Conservation (phyloP, 1,140 invertebrate species). For the Babylonia areolata region DNA sequence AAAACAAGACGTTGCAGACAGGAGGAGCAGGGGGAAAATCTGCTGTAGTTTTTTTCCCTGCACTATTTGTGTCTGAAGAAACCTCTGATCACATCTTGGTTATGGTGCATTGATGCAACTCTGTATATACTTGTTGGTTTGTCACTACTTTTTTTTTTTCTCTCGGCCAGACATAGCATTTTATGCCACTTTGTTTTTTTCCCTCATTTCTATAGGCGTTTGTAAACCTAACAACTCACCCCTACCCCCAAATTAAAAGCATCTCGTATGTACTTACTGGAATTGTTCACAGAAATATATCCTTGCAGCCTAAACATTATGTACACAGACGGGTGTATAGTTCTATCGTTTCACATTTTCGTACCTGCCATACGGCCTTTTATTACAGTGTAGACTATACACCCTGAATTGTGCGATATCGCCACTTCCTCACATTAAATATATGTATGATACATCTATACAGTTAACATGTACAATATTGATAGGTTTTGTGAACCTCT, state of each 20-base stretch:
- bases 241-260: not conserved
- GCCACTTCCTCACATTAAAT: slow-evolving; percentile 9
- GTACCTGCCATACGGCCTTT: slow-evolving; percentile 10
- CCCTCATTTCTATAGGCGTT: not conserved
- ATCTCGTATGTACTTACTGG: slow-evolving; percentile 27
- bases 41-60: not conserved
- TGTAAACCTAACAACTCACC: not conserved
- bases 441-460: slow-evolving; percentile 15
- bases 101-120: not conserved
- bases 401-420: not conserved
- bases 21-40: not conserved
- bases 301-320: slow-evolving; percentile 15
- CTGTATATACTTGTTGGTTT: not conserved
- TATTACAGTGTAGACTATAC: slow-evolving; percentile 3
- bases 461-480: slow-evolving; percentile 2
- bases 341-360: not conserved
- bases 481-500: slow-evolving; percentile 28
- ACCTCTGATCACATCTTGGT: not conserved
- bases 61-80: not conserved
- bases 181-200: not conserved
- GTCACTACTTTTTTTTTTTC: not conserved
- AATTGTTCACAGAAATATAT: slow-evolving; percentile 1
- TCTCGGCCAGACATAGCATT: slow-evolving; percentile 8
- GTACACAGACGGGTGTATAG: slow-evolving; percentile 19
- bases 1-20: no score